phyloP scores from a whole-genome alignment of 1,140 invertebrate genomes.

The Trialeurodes vaporariorum region DNA sequence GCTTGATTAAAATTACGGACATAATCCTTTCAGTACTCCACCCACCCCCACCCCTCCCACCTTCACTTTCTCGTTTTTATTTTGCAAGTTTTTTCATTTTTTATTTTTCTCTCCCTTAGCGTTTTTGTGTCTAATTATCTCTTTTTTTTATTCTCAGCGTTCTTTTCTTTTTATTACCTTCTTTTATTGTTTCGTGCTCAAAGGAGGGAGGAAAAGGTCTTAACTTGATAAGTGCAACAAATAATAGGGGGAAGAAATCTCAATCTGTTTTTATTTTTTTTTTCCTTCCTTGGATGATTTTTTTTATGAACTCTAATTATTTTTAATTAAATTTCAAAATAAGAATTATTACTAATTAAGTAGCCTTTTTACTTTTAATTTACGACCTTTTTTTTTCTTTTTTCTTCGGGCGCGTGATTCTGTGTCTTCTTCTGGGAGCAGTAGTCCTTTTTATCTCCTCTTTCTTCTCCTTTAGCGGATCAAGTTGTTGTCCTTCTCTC shows the following conservation, averaged over 20 bases:
- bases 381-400: too few relatives aligned
- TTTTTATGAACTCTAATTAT: not conserved
- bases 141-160: not conserved
- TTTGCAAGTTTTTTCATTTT: not conserved
- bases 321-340: not conserved
- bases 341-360: conserved; percentile 1
- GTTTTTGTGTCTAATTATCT: not conserved
- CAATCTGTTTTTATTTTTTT: not conserved
- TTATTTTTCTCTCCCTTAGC: not conserved
- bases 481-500: too few relatives aligned
- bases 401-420: not conserved
- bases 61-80: not conserved
- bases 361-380: not conserved
- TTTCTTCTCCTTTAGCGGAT: too few relatives aligned
- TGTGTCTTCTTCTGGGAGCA: not conserved
- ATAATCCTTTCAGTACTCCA: too few relatives aligned
- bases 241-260: not conserved
- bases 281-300: not conserved
- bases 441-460: too few relatives aligned
- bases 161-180: not conserved
- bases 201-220: not conserved
- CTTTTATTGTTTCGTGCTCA: not conserved
- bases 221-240: not conserved
- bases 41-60: too few relatives aligned
- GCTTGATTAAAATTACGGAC: not conserved